These are phyloP conservation scores for Anticlea derivata DNA, from an alignment of 2,888 invertebrate genomes.

Conservation along the genomic window DNA sequence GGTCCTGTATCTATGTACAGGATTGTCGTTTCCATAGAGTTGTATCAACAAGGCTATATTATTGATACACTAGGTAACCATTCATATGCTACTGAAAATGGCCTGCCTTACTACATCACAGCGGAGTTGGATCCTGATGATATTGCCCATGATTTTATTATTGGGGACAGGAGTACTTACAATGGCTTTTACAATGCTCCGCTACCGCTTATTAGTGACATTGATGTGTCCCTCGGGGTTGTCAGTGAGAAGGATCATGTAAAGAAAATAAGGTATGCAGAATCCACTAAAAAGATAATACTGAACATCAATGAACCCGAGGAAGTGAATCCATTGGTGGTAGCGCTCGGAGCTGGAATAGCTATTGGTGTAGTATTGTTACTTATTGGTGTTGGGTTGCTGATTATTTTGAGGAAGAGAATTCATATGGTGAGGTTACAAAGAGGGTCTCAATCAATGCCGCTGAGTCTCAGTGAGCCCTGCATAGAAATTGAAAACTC, in stretches of 20 bases:
- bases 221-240: conserved; percentile 88
- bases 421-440: conserved; percentile 75
- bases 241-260: conserved; percentile 87
- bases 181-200: conserved; percentile 91
- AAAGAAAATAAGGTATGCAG: conserved; percentile 86
- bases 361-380: conserved; percentile 90
- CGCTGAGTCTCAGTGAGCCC: conserved; percentile 90
- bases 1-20: conserved; percentile 91
- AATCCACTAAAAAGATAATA: conserved; percentile 79
- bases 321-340: conserved; percentile 74
- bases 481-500: conserved; percentile 92
- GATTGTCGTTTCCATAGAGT: conserved; percentile 88
- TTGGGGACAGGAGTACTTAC: conserved; percentile 90
- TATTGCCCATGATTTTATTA: conserved; percentile 86
- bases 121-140: conserved; percentile 89
- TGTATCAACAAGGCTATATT: conserved; percentile 85
- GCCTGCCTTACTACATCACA: conserved; percentile 91
- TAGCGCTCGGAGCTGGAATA: conserved; percentile 83
- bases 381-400: conserved; percentile 84
- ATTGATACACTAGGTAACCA: conserved; percentile 85
- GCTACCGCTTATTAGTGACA: conserved; percentile 84
- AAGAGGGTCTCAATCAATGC: conserved; percentile 79
- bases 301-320: conserved; percentile 79
- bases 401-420: conserved; percentile 83
- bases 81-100: conserved; percentile 86